A percentile compares a stretch with the other conserved stretches of the same genome.
Evolutionary conservation across 2,797 vertebrate genomes (phyloP).

Genomic region (Nyctibius grandis): DNA sequence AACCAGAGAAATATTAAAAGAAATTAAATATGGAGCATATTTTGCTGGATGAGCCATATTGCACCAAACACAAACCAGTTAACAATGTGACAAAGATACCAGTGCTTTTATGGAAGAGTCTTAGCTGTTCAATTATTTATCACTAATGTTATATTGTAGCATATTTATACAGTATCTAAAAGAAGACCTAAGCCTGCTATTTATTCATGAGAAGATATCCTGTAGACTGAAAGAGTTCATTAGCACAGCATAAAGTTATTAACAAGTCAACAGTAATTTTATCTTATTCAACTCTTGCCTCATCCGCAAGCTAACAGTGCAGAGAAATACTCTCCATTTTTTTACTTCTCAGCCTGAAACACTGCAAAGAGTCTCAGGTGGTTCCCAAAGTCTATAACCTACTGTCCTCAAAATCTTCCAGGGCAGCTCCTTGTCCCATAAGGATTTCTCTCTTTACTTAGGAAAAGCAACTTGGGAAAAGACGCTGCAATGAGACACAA

Average conservation of each 20-base stretch:
- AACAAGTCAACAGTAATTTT: not conserved
- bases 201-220: constrained; percentile 19
- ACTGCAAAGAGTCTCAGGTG: not conserved
- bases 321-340: not conserved
- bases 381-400: not conserved
- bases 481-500: fast-evolving
- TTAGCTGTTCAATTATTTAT: constrained; percentile 25
- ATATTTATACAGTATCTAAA: constrained; percentile 43
- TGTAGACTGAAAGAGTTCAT: not conserved
- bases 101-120: not conserved
- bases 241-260: not conserved
- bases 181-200: not conserved
- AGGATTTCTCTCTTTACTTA: not conserved
- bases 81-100: not conserved
- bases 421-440: not conserved
- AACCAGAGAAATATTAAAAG: not conserved
- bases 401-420: not conserved
- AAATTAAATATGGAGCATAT: not conserved
- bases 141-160: not conserved
- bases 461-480: not conserved
- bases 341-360: not conserved
- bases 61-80: not conserved
- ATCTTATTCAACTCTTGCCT: not conserved
- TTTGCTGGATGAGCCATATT: not conserved
- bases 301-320: not conserved